These are phyloP conservation scores for Channa argus DNA, from an alignment of 2,113 vertebrate genomes.

Conservation along the genomic window DNA sequence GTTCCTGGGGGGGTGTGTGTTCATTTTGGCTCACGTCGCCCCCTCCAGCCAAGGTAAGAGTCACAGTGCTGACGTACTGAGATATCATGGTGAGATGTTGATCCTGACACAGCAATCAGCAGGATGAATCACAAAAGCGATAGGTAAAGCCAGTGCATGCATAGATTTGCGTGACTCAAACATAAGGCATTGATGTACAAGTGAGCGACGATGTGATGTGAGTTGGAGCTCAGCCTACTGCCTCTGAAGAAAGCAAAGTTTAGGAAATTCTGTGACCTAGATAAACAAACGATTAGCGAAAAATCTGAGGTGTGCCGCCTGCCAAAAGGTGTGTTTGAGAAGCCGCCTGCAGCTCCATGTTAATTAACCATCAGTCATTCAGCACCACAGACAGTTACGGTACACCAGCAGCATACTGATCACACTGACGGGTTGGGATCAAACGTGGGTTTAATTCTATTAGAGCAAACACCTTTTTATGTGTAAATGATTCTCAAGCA, in stretches of 20 bases:
- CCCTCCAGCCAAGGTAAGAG: conserved; percentile 81
- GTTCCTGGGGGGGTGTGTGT: conserved; percentile 76
- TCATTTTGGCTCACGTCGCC: conserved; percentile 71
- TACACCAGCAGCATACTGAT: conserved; percentile 39
- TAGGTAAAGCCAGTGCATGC: neutral
- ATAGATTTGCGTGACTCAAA: conserved; percentile 1
- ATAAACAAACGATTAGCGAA: conserved; percentile 29
- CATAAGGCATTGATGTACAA: conserved; percentile 7
- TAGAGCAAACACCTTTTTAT: conserved; percentile 28
- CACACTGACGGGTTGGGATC: neutral
- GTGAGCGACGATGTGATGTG: neutral
- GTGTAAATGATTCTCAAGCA: conserved; percentile 22
- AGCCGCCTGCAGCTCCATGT: conserved; percentile 9
- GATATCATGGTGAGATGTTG: neutral
- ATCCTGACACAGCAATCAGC: conserved; percentile 6
- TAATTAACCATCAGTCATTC: conserved; percentile 56
- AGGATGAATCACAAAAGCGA: conserved; percentile 1
- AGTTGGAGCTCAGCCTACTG: conserved; percentile 1
- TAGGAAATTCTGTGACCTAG: conserved; percentile 26
- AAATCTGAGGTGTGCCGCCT: conserved; percentile 26
- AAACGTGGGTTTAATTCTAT: conserved; percentile 39
- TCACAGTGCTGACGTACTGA: neutral
- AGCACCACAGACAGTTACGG: conserved; percentile 62
- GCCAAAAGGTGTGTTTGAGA: conserved; percentile 30
- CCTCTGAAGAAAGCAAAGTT: conserved; percentile 8